Conservation (phyloP, 1,140 invertebrate genomes). For the Hyphantria cunea region DNA sequence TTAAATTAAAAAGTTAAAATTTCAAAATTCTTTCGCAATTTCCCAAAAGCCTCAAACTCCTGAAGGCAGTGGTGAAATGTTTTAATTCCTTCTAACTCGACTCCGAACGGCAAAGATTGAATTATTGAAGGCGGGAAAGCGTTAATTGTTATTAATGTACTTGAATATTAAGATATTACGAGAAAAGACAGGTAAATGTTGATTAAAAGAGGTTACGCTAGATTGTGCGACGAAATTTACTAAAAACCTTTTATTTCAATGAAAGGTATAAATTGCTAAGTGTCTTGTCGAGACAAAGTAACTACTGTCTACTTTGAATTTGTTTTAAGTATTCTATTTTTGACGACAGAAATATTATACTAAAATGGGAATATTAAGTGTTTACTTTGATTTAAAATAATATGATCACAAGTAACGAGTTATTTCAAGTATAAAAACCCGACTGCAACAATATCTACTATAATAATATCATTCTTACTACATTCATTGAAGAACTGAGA, state of each 20-base stretch:
- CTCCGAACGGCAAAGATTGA: conserved; percentile 39
- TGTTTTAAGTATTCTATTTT: too few relatives aligned
- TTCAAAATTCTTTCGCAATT: conserved; percentile 20
- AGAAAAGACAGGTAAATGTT: conserved; percentile 22
- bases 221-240: conserved; percentile 20
- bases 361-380: not conserved
- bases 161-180: conserved; percentile 26
- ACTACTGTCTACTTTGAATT: not conserved
- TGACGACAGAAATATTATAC: too few relatives aligned
- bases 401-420: too few relatives aligned
- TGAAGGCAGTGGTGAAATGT: conserved; percentile 23
- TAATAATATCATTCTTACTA: too few relatives aligned
- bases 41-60: conserved; percentile 3
- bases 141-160: conserved; percentile 44
- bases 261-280: not conserved
- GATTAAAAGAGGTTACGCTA: conserved; percentile 6
- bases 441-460: too few relatives aligned
- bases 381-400: not conserved
- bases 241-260: conserved; percentile 4
- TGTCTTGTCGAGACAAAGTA: not conserved
- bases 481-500: too few relatives aligned
- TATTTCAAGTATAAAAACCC: too few relatives aligned
- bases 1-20: not conserved
- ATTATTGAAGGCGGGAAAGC: conserved; percentile 42
- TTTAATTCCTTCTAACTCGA: conserved; percentile 35